Evolutionary conservation across 2,113 vertebrate genomes (phyloP).

Genomic region (Gnathonemus echidnorhynchus): DNA sequence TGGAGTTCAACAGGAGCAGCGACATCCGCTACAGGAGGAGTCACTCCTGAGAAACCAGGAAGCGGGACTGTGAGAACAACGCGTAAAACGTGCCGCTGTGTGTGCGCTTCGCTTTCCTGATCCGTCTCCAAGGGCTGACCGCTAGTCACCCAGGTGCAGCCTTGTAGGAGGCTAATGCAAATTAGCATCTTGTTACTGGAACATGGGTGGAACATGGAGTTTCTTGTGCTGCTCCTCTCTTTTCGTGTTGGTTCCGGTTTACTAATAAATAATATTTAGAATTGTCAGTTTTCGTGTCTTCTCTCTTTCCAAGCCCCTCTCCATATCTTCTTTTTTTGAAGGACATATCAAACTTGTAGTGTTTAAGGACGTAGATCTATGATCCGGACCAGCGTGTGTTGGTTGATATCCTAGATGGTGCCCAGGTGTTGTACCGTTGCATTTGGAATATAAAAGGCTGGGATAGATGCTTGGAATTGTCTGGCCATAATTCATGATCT

Average conservation of each 20-base stretch:
- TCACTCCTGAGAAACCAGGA: background rate
- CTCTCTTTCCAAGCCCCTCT: background rate
- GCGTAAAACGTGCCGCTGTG: background rate
- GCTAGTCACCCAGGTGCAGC: background rate
- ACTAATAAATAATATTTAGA: background rate
- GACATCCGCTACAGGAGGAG: background rate
- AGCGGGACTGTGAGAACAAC: background rate
- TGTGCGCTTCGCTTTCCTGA: background rate
- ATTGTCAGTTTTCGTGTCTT: background rate
- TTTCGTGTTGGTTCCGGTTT: background rate
- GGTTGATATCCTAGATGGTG: background rate
- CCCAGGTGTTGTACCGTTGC: background rate
- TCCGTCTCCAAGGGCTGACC: background rate
- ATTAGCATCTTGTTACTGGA: background rate
- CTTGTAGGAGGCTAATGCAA: background rate
- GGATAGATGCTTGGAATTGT: background rate
- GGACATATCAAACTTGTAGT: slow-evolving; percentile 42
- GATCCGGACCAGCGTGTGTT: background rate
- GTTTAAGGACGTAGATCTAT: background rate
- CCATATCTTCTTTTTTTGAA: slow-evolving; percentile 37
- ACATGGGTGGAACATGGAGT: too few relatives aligned
- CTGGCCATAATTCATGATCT: background rate
- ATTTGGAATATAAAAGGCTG: background rate
- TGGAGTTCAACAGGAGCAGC: background rate
- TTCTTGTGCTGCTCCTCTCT: background rate